Evolutionary conservation across 2,113 vertebrate genomes (phyloP).

Genomic region (Colossoma macropomum): DNA sequence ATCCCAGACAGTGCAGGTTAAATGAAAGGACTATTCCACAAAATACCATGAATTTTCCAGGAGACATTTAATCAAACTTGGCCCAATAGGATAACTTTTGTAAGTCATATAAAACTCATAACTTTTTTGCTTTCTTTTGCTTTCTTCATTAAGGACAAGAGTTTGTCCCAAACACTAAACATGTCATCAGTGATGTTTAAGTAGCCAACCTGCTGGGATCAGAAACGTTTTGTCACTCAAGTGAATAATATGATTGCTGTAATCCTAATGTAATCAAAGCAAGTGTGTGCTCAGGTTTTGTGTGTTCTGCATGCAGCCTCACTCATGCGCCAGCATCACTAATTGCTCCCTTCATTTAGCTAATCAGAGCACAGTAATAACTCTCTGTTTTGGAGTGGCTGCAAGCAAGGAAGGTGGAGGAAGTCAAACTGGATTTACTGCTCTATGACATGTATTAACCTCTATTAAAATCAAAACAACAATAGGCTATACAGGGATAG

Average conservation of each 20-base stretch:
- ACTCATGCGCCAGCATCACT: slow-evolving; percentile 30
- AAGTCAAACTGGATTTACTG: not conserved
- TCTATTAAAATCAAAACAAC: not conserved
- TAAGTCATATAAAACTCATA: not conserved
- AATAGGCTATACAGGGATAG: not conserved
- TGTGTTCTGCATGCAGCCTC: not conserved
- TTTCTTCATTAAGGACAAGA: not conserved
- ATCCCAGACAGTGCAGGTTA: too few relatives aligned
- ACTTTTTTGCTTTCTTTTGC: not conserved
- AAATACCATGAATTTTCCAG: too few relatives aligned
- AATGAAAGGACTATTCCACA: too few relatives aligned
- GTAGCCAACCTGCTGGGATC: slow-evolving; percentile 7
- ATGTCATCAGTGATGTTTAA: slow-evolving; percentile 15
- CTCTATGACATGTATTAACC: not conserved
- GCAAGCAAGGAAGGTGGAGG: not conserved
- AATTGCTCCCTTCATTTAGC: slow-evolving; percentile 57
- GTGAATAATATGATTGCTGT: slow-evolving; percentile 34
- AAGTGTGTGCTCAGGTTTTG: not conserved
- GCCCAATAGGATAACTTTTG: not conserved
- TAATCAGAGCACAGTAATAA: slow-evolving; percentile 52
- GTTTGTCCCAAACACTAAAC: slow-evolving; percentile 14
- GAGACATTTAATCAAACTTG: too few relatives aligned
- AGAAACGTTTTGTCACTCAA: slow-evolving; percentile 15
- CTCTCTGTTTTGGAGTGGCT: not conserved
- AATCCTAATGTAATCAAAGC: slow-evolving; percentile 36